A percentile compares a stretch with the other conserved stretches of the same genome.
Evolutionary conservation across 2,888 invertebrate species (phyloP).

Genomic region (Xylocampa areola): DNA sequence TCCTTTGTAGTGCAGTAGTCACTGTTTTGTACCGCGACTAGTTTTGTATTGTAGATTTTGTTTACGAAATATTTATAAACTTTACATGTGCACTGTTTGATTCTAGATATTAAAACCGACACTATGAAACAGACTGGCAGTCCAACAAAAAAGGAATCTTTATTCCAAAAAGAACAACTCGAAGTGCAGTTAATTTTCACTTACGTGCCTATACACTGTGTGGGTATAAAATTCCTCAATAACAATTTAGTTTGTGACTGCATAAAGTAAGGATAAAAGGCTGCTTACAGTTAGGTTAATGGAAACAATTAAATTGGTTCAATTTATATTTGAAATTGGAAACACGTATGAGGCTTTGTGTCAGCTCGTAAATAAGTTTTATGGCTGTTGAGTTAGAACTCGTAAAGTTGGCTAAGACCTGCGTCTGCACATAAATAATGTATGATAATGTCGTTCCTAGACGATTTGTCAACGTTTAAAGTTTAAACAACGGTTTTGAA

Average conservation of each 20-base stretch:
- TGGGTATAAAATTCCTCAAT: constrained; percentile 7
- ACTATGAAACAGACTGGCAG: not conserved
- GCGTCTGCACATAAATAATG: constrained; percentile 10
- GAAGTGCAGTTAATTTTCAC: not conserved
- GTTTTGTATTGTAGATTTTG: not conserved
- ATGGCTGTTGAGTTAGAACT: constrained; percentile 13
- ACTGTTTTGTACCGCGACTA: constrained; percentile 7
- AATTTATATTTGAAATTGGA: constrained; percentile 39
- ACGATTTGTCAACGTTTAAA: not conserved
- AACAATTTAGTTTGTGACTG: constrained; percentile 16
- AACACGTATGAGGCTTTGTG: constrained; percentile 28
- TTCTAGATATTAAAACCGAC: not conserved
- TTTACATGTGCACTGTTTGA: not conserved
- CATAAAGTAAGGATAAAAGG: constrained; percentile 19
- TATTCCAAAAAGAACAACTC: no score
- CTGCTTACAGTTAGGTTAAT: constrained; percentile 5
- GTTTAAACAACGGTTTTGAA: not conserved
- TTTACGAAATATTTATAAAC: no score
- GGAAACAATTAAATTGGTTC: constrained; percentile 23
- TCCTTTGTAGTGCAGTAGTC: constrained; percentile 4
- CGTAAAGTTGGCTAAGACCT: constrained; percentile 16
- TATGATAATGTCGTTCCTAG: not conserved
- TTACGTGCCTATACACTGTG: not conserved
- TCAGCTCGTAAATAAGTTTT: constrained; percentile 34
- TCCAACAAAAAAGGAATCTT: not conserved